Conservation (phyloP, 2,797 vertebrate genomes). For the Yasuhikotakia modesta region DNA sequence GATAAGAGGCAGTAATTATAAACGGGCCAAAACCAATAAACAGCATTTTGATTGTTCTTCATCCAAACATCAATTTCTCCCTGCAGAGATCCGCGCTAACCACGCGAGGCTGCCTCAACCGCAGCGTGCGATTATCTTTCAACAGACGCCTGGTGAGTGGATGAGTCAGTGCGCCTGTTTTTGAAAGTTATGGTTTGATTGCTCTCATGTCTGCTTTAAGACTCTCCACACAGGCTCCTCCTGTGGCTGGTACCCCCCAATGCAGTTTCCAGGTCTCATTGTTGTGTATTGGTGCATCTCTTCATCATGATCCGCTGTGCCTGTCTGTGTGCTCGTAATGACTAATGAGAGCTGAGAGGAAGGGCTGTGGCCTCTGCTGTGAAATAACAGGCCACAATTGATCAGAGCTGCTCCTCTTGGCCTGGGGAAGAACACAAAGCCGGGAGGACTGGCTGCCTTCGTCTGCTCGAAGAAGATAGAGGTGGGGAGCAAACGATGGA, state of each 20-base stretch:
- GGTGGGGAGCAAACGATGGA: neutral
- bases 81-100: slow-evolving; percentile 6
- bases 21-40: slow-evolving; percentile 33
- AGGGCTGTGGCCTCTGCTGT: slow-evolving; percentile 36
- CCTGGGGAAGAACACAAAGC: slow-evolving; percentile 23
- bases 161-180: slow-evolving; percentile 1
- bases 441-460: neutral
- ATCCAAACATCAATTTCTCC: slow-evolving; percentile 31
- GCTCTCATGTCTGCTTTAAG: slow-evolving; percentile 4
- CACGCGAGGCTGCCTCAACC: neutral
- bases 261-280: too few species aligned
- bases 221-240: slow-evolving; percentile 13
- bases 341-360: slow-evolving; percentile 51
- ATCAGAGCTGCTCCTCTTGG: slow-evolving; percentile 42
- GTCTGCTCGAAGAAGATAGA: neutral
- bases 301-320: slow-evolving; percentile 41
- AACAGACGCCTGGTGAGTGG: neutral
- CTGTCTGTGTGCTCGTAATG: slow-evolving; percentile 51
- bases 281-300: slow-evolving; percentile 40
- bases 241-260: neutral
- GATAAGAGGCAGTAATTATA: slow-evolving; percentile 45
- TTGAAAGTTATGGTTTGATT: slow-evolving; percentile 19
- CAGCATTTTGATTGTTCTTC: slow-evolving; percentile 44
- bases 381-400: slow-evolving; percentile 49
- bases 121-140: too few species aligned